Conservation (phyloP, 2,113 vertebrate genomes). For the Neolamprologus variostigma region DNA sequence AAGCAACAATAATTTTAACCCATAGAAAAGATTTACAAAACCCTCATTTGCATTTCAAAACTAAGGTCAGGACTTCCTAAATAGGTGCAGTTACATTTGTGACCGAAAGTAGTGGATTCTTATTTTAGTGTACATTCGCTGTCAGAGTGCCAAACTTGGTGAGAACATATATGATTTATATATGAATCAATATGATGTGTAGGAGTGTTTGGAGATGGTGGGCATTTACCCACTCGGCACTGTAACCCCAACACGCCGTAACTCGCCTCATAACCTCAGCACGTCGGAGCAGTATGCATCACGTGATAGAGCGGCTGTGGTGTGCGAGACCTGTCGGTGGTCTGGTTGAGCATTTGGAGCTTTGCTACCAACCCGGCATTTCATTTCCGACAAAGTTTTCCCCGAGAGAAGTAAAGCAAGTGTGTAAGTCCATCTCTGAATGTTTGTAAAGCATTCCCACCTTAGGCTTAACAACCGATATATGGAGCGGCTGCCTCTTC, state of each 20-base stretch:
- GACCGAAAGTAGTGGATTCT: not conserved
- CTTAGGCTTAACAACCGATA: not conserved
- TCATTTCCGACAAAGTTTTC: accelerated
- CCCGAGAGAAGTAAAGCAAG: not conserved
- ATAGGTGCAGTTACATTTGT: not conserved
- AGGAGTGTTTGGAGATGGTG: not conserved
- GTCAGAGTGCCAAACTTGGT: not conserved
- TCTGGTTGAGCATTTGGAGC: not conserved
- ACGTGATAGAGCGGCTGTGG: not conserved
- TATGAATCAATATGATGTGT: not conserved
- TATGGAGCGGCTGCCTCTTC: not conserved
- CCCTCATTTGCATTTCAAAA: not conserved
- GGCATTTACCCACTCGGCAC: not conserved
- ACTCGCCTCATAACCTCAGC: not conserved
- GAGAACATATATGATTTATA: not conserved
- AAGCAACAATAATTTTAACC: not conserved
- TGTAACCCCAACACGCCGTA: not conserved
- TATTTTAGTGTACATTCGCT: not conserved
- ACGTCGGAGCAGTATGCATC: not conserved
- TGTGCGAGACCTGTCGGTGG: not conserved
- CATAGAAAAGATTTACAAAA: not conserved
- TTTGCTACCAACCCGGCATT: not conserved
- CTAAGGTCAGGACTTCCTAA: not conserved
- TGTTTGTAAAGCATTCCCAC: not conserved
- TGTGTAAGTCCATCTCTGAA: not conserved